Percentiles rank a stretch among this genome's conserved stretches.
These are phyloP conservation scores for Leucania comma DNA, from an alignment of 2,888 invertebrate species.

Conservation along the genomic window DNA sequence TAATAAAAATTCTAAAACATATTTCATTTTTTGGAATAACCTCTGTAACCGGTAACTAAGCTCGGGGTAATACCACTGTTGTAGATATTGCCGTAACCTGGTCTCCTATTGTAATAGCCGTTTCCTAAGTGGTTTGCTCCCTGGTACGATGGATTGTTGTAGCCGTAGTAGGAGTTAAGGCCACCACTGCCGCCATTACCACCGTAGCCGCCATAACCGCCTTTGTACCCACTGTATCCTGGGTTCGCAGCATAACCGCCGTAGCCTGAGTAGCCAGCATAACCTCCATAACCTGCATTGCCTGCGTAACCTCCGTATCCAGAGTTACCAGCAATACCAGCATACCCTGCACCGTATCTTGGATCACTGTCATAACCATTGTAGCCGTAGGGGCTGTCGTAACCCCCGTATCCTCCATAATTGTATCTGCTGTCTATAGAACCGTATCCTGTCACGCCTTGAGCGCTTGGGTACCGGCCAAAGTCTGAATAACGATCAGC, in stretches of 20 bases:
- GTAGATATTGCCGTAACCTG: conserved; percentile 83
- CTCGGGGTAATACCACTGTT: conserved; percentile 85
- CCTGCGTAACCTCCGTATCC: conserved; percentile 48
- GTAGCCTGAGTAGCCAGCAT: conserved; percentile 77
- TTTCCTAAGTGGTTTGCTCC: conserved; percentile 91
- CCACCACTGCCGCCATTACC: conserved; percentile 92
- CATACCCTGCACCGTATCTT: conserved; percentile 51
- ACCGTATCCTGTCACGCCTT: conserved; percentile 75
- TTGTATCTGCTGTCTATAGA: conserved; percentile 76
- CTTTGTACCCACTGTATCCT: conserved; percentile 48
- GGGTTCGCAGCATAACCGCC: conserved; percentile 88
- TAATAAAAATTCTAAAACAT: conserved; percentile 17
- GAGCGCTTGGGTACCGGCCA: conserved; percentile 75
- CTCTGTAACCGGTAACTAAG: conserved; percentile 88
- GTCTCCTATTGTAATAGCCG: conserved; percentile 89
- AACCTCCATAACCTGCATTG: conserved; percentile 27
- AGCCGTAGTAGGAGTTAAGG: conserved; percentile 90
- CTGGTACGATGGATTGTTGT: conserved; percentile 89
- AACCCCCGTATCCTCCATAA: conserved; percentile 47
- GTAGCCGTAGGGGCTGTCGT: conserved; percentile 58
- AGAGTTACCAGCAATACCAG: conserved; percentile 31
- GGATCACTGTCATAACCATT: conserved; percentile 46
- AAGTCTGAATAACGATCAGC: conserved; percentile 80
- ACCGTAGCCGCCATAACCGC: conserved; percentile 83
- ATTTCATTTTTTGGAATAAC: conserved; percentile 82